These are phyloP conservation scores for Scytalopus superciliaris DNA, from an alignment of 2,113 vertebrate genomes.

Conservation along the genomic window DNA sequence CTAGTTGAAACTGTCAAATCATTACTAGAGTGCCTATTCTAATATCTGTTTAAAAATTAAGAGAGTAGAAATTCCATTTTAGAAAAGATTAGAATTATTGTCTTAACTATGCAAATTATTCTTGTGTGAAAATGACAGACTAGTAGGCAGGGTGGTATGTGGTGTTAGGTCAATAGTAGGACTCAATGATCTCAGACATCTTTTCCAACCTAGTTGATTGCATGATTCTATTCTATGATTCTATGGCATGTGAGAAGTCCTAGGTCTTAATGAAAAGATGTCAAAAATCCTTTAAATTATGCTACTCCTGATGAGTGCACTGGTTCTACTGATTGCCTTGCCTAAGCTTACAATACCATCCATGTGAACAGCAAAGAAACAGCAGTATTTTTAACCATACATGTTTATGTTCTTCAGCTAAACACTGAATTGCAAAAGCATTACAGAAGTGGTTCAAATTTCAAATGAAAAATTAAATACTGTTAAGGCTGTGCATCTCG, in stretches of 20 bases:
- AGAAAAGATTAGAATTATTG: not conserved
- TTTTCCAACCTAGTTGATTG: too few species aligned
- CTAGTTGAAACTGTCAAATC: not conserved
- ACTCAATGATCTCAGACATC: too few species aligned
- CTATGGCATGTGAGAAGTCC: not conserved
- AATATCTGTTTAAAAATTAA: not conserved
- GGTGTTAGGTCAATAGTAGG: too few species aligned
- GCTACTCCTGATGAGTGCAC: not conserved
- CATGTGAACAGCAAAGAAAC: not conserved
- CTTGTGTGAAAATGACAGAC: not conserved
- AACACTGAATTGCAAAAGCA: not conserved
- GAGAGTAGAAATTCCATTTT: not conserved
- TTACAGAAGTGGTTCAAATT: not conserved
- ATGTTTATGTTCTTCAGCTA: constrained; percentile 22
- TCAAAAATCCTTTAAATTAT: not conserved
- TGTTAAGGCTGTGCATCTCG: not conserved
- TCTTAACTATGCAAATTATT: not conserved
- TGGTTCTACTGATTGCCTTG: constrained; percentile 15
- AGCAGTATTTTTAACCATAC: constrained; percentile 21
- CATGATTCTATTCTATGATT: too few species aligned
- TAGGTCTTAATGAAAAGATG: not conserved
- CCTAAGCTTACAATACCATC: not conserved
- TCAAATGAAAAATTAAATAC: not conserved
- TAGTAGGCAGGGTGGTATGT: too few species aligned
- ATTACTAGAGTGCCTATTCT: not conserved